Percentiles rank a stretch among this genome's conserved stretches.
These are phyloP conservation scores for Caenorhabditis sp. DNA, from an alignment of 2,888 invertebrate genomes.

Conservation along the genomic window DNA sequence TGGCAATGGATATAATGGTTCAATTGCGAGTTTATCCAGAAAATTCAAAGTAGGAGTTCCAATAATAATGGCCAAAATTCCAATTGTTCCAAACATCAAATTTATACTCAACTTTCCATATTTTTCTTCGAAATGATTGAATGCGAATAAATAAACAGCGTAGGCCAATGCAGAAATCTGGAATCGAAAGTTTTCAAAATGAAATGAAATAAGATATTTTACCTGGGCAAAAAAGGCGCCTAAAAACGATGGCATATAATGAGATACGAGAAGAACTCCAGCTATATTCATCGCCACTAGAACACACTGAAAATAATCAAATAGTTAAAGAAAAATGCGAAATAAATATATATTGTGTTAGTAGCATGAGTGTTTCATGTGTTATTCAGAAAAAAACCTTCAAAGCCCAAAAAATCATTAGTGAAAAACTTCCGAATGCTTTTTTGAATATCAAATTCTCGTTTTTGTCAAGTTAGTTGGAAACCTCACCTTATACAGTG, in stretches of 20 bases:
- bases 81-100: slow-evolving; percentile 94
- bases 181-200: no score
- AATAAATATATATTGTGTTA: background rate
- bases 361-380: no score
- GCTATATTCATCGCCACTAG: slow-evolving; percentile 63
- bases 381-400: no score
- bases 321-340: background rate
- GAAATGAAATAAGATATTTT: background rate
- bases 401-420: no score
- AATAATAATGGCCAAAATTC: slow-evolving; percentile 85
- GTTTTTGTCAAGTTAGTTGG: no score
- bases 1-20: slow-evolving; percentile 84
- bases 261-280: slow-evolving; percentile 64
- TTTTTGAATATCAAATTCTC: no score
- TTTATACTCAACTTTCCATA: slow-evolving; percentile 93
- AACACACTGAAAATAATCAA: slow-evolving; percentile 41
- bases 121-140: slow-evolving; percentile 83
- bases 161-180: slow-evolving; percentile 79
- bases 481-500: slow-evolving; percentile 74
- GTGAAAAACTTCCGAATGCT: no score
- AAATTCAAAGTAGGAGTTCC: slow-evolving; percentile 90
- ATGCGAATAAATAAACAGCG: slow-evolving; percentile 87
- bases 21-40: slow-evolving; percentile 81
- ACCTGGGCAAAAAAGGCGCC: slow-evolving; percentile 60
- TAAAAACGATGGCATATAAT: slow-evolving; percentile 55